phyloP scores from a whole-genome alignment of 2,888 invertebrate genomes.

The Pinctada fucata region DNA sequence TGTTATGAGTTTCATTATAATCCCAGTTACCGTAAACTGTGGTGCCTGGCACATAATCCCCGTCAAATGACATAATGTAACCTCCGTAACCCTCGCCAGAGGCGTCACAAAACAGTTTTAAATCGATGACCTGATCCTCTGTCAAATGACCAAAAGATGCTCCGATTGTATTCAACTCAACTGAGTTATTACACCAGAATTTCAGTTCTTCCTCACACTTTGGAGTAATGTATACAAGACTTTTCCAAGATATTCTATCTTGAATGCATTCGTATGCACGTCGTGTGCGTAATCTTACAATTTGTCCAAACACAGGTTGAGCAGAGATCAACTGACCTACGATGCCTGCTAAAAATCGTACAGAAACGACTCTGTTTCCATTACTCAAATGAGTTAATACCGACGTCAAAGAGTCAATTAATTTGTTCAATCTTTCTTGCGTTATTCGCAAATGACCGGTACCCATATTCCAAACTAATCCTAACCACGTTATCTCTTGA shows the following conservation, averaged over 20 bases:
- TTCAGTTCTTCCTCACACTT: neutral
- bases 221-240: neutral
- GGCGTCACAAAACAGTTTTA: constrained; percentile 25
- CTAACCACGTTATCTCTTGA: constrained; percentile 37
- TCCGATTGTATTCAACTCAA: neutral
- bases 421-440: constrained; percentile 14
- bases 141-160: neutral
- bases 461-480: constrained; percentile 36
- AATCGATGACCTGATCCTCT: constrained; percentile 7
- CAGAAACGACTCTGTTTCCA: neutral
- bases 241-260: neutral
- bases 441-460: constrained; percentile 31
- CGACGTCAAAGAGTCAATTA: neutral
- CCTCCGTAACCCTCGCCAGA: constrained; percentile 25
- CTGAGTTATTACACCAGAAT: constrained; percentile 10
- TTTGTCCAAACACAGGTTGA: constrained; percentile 11
- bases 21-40: constrained; percentile 13
- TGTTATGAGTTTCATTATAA: neutral
- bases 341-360: constrained; percentile 15
- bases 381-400: constrained; percentile 1
- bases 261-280: constrained; percentile 16
- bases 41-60: neutral
- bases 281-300: constrained; percentile 6
- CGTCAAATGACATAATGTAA: neutral
- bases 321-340: constrained; percentile 18